A percentile compares a stretch with the other conserved stretches of the same genome.
Conservation (phyloP, 2,797 vertebrate genomes). For the Oryzias sinensis region DNA sequence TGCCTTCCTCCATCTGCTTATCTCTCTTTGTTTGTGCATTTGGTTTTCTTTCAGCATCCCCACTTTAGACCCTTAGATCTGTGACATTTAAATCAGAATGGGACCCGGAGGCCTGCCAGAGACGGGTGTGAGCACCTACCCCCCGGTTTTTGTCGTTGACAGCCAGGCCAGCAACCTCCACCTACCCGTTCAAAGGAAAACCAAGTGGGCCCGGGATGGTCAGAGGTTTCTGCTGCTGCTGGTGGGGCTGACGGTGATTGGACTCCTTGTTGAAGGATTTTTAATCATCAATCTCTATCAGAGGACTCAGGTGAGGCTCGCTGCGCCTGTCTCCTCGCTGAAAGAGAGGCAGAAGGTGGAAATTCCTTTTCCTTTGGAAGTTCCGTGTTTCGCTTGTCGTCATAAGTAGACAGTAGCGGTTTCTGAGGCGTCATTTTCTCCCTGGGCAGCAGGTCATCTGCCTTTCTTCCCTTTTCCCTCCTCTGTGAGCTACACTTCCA, state of each 20-base stretch:
- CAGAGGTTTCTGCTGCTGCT: constrained; percentile 44
- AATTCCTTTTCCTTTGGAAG: constrained; percentile 49
- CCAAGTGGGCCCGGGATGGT: constrained; percentile 6
- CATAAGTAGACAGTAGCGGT: constrained; percentile 3
- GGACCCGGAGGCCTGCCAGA: constrained; percentile 55
- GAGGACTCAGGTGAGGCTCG: constrained; percentile 56
- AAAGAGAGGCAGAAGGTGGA: constrained; percentile 20
- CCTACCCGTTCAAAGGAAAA: constrained; percentile 11
- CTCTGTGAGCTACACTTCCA: constrained; percentile 10
- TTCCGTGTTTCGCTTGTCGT: constrained; percentile 39
- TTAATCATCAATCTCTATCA: constrained; percentile 63
- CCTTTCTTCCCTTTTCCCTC: constrained; percentile 49
- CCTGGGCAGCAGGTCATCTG: constrained; percentile 8
- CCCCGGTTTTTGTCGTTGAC: constrained; percentile 74
- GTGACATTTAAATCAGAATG: constrained; percentile 1
- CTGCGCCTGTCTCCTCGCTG: neutral
- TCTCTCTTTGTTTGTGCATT: neutral
- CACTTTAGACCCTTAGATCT: constrained; percentile 6
- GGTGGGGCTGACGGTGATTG: constrained; percentile 49
- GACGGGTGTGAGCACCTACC: constrained; percentile 19
- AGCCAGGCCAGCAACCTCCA: constrained; percentile 37
- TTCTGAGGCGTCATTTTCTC: constrained; percentile 4
- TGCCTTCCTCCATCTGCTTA: neutral
- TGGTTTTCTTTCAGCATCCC: constrained; percentile 14
- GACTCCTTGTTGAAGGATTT: constrained; percentile 58